Base-by-base conservation (phyloP, 2,113 vertebrate genomes). In the Odocoileus hemionus region DNA sequence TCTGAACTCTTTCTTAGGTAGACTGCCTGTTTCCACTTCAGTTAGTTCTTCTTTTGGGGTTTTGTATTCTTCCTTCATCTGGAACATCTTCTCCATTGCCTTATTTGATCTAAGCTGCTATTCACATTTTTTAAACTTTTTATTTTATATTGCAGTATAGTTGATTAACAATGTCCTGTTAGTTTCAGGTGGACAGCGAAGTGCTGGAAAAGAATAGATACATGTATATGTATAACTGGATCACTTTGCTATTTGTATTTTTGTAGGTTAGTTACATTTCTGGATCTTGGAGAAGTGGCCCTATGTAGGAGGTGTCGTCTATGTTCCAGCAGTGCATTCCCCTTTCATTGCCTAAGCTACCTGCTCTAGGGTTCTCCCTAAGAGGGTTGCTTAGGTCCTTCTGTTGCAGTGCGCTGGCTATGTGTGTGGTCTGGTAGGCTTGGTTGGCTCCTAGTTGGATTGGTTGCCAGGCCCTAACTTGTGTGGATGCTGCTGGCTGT, bases 221-320 rank as follows among this genome's bases (percentile, higher is more conserved):
- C 15, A 79, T 47, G 74, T 47, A 30, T 30, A 45, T 45, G 74
- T 28, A 79, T 47, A 30, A 30, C 76, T 79, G 76, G 10, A 10
- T 10, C 15, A 17, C 76, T 79, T 47, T 47, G 43, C 43, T 47
- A 30, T 45, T 30, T 47, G 7, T 21, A 33, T 80, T 19, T 80
- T 82, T 23, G 47, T 52, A 52, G 30, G 47, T 82, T 82, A 52
- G 30, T 82, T 52, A n/a, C 30, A 52, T n/a, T 52, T 82, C 17
- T 52, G 9, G 43, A n/a, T 47, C 30, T 80, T 82, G 47, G 78
- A 21, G 47, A 80, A 82, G 10, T 74, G 70, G 21, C 23, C 70
- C 17, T 52, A 3, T 11, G 0, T n/a, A 52, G 16, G 28, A 80
- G 28, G 45, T 50, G 9, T n/a, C 6, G 0, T 80, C 7, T 82